phyloP scores from a whole-genome alignment of 2,797 vertebrate species.

The Erethizon dorsatum region DNA sequence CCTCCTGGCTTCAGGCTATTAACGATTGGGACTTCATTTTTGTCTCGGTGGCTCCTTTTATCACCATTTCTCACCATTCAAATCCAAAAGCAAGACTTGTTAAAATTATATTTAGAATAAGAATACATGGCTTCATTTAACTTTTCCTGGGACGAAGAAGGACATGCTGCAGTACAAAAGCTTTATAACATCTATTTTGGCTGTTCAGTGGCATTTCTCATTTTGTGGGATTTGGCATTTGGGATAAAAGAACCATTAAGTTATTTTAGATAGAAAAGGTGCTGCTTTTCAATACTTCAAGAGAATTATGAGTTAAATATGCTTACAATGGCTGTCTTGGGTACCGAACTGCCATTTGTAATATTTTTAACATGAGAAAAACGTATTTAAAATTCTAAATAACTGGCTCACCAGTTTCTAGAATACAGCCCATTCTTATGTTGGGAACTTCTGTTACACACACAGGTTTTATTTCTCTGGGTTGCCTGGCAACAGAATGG shows the following conservation, averaged over 20 bases:
- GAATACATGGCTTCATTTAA: background rate
- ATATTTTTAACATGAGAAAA: slow-evolving; percentile 62
- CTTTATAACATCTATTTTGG: background rate
- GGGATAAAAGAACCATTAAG: slow-evolving; percentile 23
- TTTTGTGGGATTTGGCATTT: slow-evolving; percentile 58
- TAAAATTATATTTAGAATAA: slow-evolving; percentile 28
- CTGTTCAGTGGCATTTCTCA: slow-evolving; percentile 11
- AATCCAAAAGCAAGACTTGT: background rate
- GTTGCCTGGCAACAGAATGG: slow-evolving; percentile 80
- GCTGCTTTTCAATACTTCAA: slow-evolving; percentile 26
- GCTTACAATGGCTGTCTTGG: background rate
- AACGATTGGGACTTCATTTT: background rate
- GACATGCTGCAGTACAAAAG: background rate
- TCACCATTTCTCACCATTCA: slow-evolving; percentile 2
- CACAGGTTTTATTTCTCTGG: slow-evolving; percentile 75
- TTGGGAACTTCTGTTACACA: slow-evolving; percentile 43
- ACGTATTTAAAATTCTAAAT: slow-evolving; percentile 70
- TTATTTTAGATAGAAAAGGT: slow-evolving; percentile 43
- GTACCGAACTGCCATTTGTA: background rate
- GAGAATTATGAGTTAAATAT: slow-evolving; percentile 22
- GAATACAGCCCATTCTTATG: slow-evolving; percentile 64
- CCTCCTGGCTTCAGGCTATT: background rate
- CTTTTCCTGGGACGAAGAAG: background rate
- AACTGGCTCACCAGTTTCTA: slow-evolving; percentile 7
- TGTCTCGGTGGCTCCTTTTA: background rate